Percentiles rank a stretch among this genome's conserved stretches.
Evolutionary conservation across 2,113 vertebrate species (phyloP).

Genomic region (Chiloscyllium plagiosum): DNA sequence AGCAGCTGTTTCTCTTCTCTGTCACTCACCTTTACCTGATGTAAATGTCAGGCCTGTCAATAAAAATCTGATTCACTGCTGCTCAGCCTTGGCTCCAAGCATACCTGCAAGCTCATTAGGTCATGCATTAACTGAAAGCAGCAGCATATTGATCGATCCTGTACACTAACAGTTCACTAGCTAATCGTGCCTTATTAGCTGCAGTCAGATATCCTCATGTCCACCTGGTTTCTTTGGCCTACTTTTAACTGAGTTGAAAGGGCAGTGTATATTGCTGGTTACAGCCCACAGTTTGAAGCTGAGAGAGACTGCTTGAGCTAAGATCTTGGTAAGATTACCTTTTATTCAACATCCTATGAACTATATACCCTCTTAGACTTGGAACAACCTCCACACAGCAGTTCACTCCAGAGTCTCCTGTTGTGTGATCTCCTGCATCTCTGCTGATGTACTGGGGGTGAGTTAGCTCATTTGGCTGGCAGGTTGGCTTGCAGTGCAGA

Average conservation of each 20-base stretch:
- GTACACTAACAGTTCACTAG: not conserved
- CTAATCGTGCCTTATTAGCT: not conserved
- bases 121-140: not conserved
- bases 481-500: no score
- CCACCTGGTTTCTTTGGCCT: not conserved
- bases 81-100: not conserved
- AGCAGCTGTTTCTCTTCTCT: not conserved
- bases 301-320: not conserved
- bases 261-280: not conserved
- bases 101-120: not conserved
- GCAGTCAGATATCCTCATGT: not conserved
- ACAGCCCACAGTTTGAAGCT: not conserved
- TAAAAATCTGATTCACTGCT: constrained; percentile 8
- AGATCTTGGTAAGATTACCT: no score
- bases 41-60: constrained; percentile 26
- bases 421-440: no score
- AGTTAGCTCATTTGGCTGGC: no score
- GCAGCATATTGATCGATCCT: not conserved
- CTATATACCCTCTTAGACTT: no score
- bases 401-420: no score
- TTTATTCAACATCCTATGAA: no score
- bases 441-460: no score
- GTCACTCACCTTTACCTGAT: not conserved
- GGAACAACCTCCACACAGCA: no score
- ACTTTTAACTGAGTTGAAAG: not conserved